Percentiles rank a stretch among this genome's conserved stretches.
These are phyloP conservation scores for Trididemnum miniatum DNA, from an alignment of 23 tunicate genomes.

Conservation along the genomic window DNA sequence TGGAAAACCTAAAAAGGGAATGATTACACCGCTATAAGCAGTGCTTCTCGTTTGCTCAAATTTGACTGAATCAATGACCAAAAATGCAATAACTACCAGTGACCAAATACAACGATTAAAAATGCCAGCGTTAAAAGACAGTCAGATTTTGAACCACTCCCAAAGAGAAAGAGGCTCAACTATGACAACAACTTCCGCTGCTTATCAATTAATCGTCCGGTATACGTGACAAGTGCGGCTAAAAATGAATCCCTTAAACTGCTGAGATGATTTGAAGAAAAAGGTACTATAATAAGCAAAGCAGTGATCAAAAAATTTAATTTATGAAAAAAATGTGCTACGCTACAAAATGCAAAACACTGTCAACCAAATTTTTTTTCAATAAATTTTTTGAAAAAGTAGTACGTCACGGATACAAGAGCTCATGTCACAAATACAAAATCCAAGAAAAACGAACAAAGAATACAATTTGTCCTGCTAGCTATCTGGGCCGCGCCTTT, in stretches of 20 bases:
- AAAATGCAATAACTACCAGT: neutral
- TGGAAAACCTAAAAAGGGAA: no score
- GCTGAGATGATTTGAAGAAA: neutral
- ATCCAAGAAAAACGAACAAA: neutral
- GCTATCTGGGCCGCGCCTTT: slow-evolving; percentile 6
- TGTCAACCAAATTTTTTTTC: neutral
- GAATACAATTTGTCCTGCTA: neutral
- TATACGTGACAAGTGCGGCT: neutral
- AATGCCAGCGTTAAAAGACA: no score
- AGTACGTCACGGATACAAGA: no score
- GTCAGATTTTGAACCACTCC: neutral
- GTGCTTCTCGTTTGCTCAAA: no score
- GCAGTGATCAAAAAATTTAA: no score
- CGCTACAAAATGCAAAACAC: no score
- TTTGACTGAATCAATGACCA: no score
- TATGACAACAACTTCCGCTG: slow-evolving; percentile 3
- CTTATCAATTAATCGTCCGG: neutral
- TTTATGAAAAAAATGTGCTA: no score
- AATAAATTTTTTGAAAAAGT: no score
- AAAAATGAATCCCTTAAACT: neutral
- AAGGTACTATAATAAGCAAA: neutral
- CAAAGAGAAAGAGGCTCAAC: neutral
- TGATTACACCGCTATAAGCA: no score
- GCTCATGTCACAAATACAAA: no score
- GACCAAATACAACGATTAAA: no score